These are phyloP conservation scores for Turritopsis rubra DNA, from an alignment of 30 jellyfish, hydroid and myxozoan genomes.

Conservation along the genomic window DNA sequence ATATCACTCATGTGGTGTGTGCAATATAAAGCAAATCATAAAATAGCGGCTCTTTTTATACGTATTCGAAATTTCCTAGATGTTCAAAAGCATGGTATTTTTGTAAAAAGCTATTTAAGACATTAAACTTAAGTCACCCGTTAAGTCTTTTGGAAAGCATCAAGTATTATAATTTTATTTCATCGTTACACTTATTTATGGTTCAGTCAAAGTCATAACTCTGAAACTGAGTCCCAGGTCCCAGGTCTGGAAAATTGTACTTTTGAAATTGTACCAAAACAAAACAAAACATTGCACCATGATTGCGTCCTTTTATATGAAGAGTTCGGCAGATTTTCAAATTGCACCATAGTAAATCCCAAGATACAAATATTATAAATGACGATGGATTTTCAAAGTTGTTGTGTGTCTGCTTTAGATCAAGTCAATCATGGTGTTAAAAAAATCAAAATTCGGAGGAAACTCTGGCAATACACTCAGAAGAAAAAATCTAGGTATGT, in stretches of 20 bases:
- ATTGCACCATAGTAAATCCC: neutral
- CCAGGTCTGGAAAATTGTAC: neutral
- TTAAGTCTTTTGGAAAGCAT: too few relatives aligned
- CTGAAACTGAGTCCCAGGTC: too few relatives aligned
- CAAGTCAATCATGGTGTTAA: neutral
- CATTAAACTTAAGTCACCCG: too few relatives aligned
- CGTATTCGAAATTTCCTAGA: too few relatives aligned
- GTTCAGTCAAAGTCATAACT: too few relatives aligned
- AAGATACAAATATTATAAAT: neutral
- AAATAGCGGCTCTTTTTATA: too few relatives aligned
- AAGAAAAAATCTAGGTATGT: neutral
- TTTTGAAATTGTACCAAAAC: neutral
- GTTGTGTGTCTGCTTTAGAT: neutral
- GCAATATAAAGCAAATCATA: too few relatives aligned
- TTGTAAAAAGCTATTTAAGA: too few relatives aligned
- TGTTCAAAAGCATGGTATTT: too few relatives aligned
- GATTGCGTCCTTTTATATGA: neutral
- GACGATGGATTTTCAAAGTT: neutral
- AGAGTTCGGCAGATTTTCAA: neutral
- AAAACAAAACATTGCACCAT: neutral
- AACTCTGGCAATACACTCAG: neutral
- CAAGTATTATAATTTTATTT: too few relatives aligned
- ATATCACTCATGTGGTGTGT: too few relatives aligned
- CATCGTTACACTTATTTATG: too few relatives aligned
- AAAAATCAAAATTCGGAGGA: neutral